Evolutionary conservation across 1,140 invertebrate species (phyloP), one percentile per base, ranked within the genome.

Genomic region (Diachasma alloeum): DNA sequence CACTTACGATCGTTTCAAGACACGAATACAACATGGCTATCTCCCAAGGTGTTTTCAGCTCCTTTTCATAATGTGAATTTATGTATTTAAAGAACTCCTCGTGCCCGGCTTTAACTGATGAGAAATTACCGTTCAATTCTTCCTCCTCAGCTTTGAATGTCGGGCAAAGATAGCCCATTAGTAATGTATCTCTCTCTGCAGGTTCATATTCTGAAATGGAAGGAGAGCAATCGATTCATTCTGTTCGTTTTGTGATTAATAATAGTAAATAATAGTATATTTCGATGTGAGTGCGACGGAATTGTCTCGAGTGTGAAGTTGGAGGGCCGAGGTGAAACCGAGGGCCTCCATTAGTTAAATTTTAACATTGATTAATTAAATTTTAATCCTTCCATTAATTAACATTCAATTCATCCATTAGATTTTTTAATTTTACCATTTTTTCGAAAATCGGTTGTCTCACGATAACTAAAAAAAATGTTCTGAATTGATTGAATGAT

Each of bases 161-260:
- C 4, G 88, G 86, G 72, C 88, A 89, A 0, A 82, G 69, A 8
- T 71, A 82, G 10, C 87, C 88, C 6, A 87, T 31, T 5, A 89
- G 56, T n/a, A 88, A 11, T 4, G 70, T 71, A 42, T 89, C 88
- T 4, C 82, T 26, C 8, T 79, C 17, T 8, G 68, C 26, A 15
- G 31, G 4, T 8, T 67, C 0, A 53, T 87, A 88, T 2, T 85
- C 88, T 89, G 68, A 15, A 81, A 73, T 44, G 13, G 9, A 53
- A 53, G 17, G 6, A 46, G n/a, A 31, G 10, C 15, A 42, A 42
- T 42, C 9, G 9, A 6, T 42, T 10, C 10, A 31, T 31, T 31
- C 6, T 31, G n/a, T n/a, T n/a, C n/a, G n/a, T n/a, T n/a, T n/a
- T n/a, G n/a, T n/a, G n/a, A 31, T 31, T 6, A 31, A 31, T 31